Base-by-base conservation (phyloP, 2,797 vertebrate species). In the Gymnodraco acuticeps region DNA sequence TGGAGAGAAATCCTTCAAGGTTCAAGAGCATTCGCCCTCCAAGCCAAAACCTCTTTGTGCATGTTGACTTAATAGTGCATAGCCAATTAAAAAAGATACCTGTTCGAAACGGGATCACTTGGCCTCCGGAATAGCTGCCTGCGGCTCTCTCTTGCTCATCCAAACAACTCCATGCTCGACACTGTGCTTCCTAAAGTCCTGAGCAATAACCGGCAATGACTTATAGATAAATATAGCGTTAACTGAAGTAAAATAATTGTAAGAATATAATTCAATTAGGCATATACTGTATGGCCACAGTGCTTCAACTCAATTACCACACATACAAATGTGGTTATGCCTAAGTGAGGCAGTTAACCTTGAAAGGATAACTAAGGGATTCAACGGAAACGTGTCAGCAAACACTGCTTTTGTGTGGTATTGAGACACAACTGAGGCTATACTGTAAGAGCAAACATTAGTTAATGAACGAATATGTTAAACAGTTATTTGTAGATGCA, bases 311-410 rank as follows among this genome's bases (percentile, higher is more conserved):
- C 64, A 50, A 56, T 58, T 48, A 85, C 88, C 58, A 71, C 72
- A 62, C 55, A 53, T 58, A 23, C 2, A 3, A 23, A 2, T 23
- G 23, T 23, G 23, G 23, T 3, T 23, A 23, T 23, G 23, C 23
- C 61, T 56, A 81, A 67, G 19, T 31, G 71, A 79, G 52, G 69
- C 78, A 42, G 75, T 89, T 91, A 82, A 87, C 89, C 81, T 87
- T 87, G 71, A 73, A 43, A 42, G 60, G 54, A 81, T 77, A 53
- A 70, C 55, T 72, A 76, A 78, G 64, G 66, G 68, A 72, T 82
- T 81, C 50, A 77, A 63, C 59, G 14, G 73, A 65, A 62, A 41
- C 10, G 46, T 55, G 47, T 70, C 52, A 47, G 20, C 33, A 63
- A 64, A 73, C 20, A n/a, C 33, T 33, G 45, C 16, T 42, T 64